Percentiles rank a stretch among this genome's conserved stretches.
Conservation (phyloP, 1,140 invertebrate species). For the Neotoxoptera formosana region DNA sequence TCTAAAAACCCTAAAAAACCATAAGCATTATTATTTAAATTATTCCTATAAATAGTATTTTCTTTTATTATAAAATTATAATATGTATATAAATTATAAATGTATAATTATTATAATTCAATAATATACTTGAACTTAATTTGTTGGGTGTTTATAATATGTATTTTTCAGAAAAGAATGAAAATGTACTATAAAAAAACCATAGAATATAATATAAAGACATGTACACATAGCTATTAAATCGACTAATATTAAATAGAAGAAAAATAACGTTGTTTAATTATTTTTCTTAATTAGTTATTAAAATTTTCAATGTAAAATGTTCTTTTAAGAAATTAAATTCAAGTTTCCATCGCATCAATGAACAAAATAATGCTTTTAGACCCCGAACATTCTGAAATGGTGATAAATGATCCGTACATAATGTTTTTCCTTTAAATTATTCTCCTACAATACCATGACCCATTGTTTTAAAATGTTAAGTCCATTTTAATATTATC, state of each 20-base stretch:
- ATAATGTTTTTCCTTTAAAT: constrained; percentile 19
- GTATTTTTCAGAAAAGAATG: neutral
- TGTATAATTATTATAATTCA: no score
- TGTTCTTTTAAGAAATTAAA: neutral
- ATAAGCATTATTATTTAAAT: neutral
- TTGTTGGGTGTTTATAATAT: neutral
- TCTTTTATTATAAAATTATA: neutral
- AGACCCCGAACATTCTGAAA: neutral
- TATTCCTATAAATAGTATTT: neutral
- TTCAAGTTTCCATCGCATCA: neutral
- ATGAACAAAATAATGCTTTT: constrained; percentile 38
- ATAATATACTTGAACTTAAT: neutral
- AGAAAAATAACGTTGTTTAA: neutral
- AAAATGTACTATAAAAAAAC: neutral
- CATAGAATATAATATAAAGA: neutral
- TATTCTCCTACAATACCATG: neutral
- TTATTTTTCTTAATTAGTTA: neutral
- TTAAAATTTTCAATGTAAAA: neutral
- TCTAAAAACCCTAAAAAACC: no score
- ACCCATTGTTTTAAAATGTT: constrained; percentile 4
- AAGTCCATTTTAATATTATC: neutral
- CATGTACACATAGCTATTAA: no score
- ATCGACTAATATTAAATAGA: neutral
- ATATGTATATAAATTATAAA: neutral
- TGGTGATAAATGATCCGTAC: constrained; percentile 15